A percentile compares a stretch with the other conserved stretches of the same genome.
Conservation (phyloP, 2,888 invertebrate genomes). For the Drosophila merina region DNA sequence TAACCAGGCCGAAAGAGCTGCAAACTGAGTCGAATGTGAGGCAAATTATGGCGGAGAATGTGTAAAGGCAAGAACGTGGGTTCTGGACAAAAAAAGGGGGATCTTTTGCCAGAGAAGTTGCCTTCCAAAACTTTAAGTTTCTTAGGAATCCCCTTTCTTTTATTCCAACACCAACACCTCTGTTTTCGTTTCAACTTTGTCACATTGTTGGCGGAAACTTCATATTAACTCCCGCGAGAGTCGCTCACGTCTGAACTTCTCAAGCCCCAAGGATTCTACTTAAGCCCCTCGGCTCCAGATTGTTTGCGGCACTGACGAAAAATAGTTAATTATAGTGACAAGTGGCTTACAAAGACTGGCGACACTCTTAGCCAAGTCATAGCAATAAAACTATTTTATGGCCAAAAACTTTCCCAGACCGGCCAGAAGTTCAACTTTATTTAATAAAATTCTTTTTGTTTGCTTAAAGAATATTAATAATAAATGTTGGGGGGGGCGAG, state of each 20-base stretch:
- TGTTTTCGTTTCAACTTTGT: slow-evolving; percentile 42
- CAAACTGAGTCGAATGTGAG: slow-evolving; percentile 15
- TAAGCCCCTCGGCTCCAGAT: slow-evolving; percentile 20
- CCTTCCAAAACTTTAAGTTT: not conserved
- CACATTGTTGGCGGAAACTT: slow-evolving; percentile 61
- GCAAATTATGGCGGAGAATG: slow-evolving; percentile 13
- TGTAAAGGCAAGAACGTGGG: slow-evolving; percentile 13
- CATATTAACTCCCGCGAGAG: slow-evolving; percentile 49
- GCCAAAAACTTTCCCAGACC: slow-evolving; percentile 57
- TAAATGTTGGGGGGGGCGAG: slow-evolving; percentile 1
- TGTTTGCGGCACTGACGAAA: slow-evolving; percentile 47
- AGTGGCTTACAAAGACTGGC: slow-evolving; percentile 64
- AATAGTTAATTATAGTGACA: slow-evolving; percentile 71
- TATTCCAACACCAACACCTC: slow-evolving; percentile 5
- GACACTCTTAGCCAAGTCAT: slow-evolving; percentile 48
- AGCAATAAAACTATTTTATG: slow-evolving; percentile 76
- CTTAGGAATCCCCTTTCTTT: not conserved
- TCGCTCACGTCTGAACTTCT: slow-evolving; percentile 53
- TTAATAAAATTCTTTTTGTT: slow-evolving; percentile 61
- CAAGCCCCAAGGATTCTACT: slow-evolving; percentile 34
- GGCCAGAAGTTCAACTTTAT: slow-evolving; percentile 52
- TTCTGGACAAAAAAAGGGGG: not conserved
- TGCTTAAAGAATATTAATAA: slow-evolving; percentile 64
- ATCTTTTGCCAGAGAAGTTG: no score
- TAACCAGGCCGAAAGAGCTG: slow-evolving; percentile 15